Base-by-base conservation (phyloP, 2,888 invertebrate species). In the Pheosia gnoma region DNA sequence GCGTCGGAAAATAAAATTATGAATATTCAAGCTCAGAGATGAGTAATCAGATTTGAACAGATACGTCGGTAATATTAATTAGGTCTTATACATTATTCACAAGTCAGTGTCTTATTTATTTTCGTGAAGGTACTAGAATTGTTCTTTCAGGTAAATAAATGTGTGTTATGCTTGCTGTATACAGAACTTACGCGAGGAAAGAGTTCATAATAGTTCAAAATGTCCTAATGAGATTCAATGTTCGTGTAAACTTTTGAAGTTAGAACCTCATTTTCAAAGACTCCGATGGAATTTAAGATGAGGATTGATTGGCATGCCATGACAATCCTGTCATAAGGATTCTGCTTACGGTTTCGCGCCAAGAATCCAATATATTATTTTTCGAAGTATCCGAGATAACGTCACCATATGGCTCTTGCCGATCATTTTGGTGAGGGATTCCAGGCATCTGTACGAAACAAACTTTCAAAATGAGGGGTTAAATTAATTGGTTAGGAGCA, bases 11-110 rank as follows among this genome's bases (percentile, higher is more conserved):
- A 69, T 58, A 67, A 72, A 67, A 67, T 70, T 69, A 69, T 71
- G 59, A 60, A 65, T 66, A 77, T 68, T 78, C 85, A 84, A 84
- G 86, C 81, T 69, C 74, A 54, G 62, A 70, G 73, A 77, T 80
- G 75, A 72, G 75, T 83, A 86, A 84, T 81, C 80, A 82, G 77
- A 82, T 77, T 80, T 80, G 74, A 79, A 81, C 81, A 82, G 80
- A 73, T 73, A 62, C 64, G 72, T 69, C 77, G 77, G 84, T 78
- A 81, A 83, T 81, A 81, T 78, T 82, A 76, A 79, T 68, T 68
- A 72, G 65, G 65, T 25, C 67, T 75, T 66, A 75, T 79, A 64
- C 76, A 81, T 80, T 79, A 83, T 82, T 81, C 78, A 81, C 56
- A 61, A 61, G 65, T 54, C 63, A 58, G 36, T 58, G 10, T n/a